phyloP scores from a whole-genome alignment of 2,797 vertebrate species.

The Acanthopagrus latus region DNA sequence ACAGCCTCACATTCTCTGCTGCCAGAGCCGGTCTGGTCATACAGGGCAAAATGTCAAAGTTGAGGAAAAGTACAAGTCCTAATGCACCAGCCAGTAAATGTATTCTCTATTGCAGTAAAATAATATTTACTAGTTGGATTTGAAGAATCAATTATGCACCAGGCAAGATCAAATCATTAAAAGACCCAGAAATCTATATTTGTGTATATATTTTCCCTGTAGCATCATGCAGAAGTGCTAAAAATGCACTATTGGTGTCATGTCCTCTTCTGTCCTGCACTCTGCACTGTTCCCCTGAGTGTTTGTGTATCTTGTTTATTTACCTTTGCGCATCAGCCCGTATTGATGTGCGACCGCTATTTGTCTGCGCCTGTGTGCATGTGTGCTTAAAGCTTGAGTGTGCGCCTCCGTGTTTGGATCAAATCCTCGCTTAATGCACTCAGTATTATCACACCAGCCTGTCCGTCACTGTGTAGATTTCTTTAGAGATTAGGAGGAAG shows the following conservation, averaged over 20 bases:
- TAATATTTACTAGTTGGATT: neutral
- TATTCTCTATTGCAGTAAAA: neutral
- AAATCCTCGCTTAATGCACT: neutral
- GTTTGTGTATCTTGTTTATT: constrained; percentile 46
- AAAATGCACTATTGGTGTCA: constrained; percentile 38
- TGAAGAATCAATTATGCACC: constrained; percentile 5
- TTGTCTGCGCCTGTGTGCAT: constrained; percentile 12
- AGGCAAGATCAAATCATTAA: constrained; percentile 9
- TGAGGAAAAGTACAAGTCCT: constrained; percentile 20
- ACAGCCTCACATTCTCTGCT: neutral
- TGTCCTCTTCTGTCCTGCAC: constrained; percentile 14
- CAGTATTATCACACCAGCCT: neutral
- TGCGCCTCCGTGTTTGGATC: neutral
- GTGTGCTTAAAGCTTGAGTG: neutral
- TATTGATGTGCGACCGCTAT: constrained; percentile 15
- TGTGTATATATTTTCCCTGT: neutral
- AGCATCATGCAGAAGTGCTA: constrained; percentile 28
- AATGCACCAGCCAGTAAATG: neutral
- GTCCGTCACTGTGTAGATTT: neutral
- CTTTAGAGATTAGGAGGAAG: too few relatives aligned
- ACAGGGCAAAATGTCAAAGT: constrained; percentile 37
- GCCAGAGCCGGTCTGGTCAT: neutral
- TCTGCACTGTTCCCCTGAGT: constrained; percentile 12
- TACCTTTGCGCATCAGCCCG: constrained; percentile 47
- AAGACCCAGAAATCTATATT: neutral